Conservation (phyloP, 1,140 invertebrate genomes). For the Leptopilina clavipes region DNA sequence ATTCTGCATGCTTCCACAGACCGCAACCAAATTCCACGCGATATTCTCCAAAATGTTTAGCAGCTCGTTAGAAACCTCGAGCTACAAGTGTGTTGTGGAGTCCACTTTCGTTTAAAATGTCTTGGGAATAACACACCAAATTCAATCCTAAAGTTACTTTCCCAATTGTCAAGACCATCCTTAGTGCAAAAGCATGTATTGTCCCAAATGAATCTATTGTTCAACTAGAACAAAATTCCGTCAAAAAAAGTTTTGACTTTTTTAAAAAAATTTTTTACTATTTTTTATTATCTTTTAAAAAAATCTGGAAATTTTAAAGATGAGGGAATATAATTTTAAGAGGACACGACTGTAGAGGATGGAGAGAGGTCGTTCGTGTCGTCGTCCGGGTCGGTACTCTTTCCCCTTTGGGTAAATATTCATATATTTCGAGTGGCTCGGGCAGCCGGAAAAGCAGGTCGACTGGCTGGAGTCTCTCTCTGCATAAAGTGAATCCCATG, state of each 20-base stretch:
- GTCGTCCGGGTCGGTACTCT: constrained; percentile 25
- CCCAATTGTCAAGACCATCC: not conserved
- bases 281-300: too few species aligned
- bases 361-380: constrained; percentile 39
- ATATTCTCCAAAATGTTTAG: constrained; percentile 29
- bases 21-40: constrained; percentile 21
- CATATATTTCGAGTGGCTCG: constrained; percentile 47
- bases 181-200: not conserved
- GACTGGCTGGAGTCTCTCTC: constrained; percentile 27
- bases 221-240: too few species aligned
- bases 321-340: constrained; percentile 22
- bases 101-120: constrained; percentile 5
- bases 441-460: constrained; percentile 29
- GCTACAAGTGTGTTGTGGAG: not conserved
- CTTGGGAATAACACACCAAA: not conserved
- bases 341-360: constrained; percentile 15
- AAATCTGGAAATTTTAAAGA: not conserved
- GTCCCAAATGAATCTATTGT: too few species aligned
- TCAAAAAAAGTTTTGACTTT: too few species aligned
- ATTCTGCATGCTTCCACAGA: not conserved
- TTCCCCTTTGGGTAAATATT: constrained; percentile 45
- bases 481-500: constrained; percentile 38
- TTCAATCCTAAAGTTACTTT: constrained; percentile 2
- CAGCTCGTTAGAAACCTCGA: not conserved
- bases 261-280: too few species aligned